Base-by-base conservation (phyloP, 1,140 invertebrate genomes). In the Pseudomyrmex flavicornis region DNA sequence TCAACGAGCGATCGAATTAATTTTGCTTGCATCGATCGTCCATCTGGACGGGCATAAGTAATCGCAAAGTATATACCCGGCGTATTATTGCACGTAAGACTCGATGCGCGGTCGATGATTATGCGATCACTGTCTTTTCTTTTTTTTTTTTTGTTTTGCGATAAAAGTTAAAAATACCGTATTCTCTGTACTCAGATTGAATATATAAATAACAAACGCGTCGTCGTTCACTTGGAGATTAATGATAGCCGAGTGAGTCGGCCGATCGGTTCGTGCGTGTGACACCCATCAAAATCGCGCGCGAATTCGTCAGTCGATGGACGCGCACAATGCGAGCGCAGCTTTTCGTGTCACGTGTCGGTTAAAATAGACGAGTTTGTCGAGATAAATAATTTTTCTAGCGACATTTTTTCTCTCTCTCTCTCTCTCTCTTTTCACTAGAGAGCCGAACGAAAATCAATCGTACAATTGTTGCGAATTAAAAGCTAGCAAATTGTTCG, bases 301-400 rank as follows among this genome's bases (percentile, higher is more conserved):
- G 65, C 7, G 52, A n/a, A 70, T 79, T 79, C 65, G 50, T 5
- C 15, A 58, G 59, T 68, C 63, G 62, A 69, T 66, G 17, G n/a
- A 58, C 35, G 66, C 65, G 20, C 3, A 10, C 0, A 22, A 20
- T 68, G 15, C 5, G 26, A 35, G 12, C 61, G 3, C 48, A 10
- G 17, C 5, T 52, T 52, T 35, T 59, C 56, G 48, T 48, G 26
- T 15, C 58, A 15, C 46, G 44, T 50, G 59, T 46, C 48, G n/a
- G 4, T 48, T 68, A 68, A 65, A 65, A n/a, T 4, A 2, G 35
- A 56, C 13, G 48, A 13, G 2, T 52, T 66, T 48, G n/a, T 35
- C 35, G 22, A 8, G 35, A 73, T 74, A 54, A 74, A 74, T 63
- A 52, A 73, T 73, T 73, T 73, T 73, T 74, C 15, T 20, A 54